These are phyloP conservation scores for Helicolenus hilgendorfi DNA, from an alignment of 2,797 vertebrate species.

Conservation along the genomic window DNA sequence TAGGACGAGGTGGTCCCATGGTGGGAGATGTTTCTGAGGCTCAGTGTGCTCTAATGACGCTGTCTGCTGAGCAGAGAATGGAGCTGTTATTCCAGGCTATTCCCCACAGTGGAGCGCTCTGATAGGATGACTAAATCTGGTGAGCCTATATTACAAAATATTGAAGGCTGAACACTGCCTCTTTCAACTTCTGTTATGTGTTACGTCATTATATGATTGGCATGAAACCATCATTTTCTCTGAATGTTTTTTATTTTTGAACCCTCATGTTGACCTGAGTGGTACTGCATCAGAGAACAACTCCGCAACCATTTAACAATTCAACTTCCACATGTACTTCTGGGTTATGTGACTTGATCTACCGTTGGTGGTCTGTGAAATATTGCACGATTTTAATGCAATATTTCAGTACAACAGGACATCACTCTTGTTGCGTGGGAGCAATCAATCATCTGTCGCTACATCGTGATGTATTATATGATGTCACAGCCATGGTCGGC, in stretches of 20 bases:
- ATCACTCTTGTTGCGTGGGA: not conserved
- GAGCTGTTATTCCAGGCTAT: constrained; percentile 72
- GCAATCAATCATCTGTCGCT: not conserved
- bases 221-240: not conserved
- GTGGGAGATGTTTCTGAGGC: constrained; percentile 65
- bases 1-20: constrained; percentile 72
- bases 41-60: constrained; percentile 61
- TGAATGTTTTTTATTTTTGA: not conserved
- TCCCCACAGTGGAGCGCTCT: constrained; percentile 52
- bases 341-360: not conserved
- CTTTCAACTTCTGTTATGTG: constrained; percentile 3
- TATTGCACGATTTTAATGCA: constrained; percentile 19
- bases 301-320: not conserved
- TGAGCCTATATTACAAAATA: constrained; percentile 11
- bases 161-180: constrained; percentile 26
- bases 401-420: constrained; percentile 6
- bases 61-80: constrained; percentile 52
- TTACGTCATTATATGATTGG: not conserved
- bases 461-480: constrained; percentile 7
- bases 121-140: constrained; percentile 60
- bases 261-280: not conserved
- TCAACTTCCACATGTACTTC: not conserved
- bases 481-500: not conserved
- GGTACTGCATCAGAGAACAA: not conserved
- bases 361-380: not conserved